Conservation (phyloP, 2,113 vertebrate species). For the Strix uralensis region DNA sequence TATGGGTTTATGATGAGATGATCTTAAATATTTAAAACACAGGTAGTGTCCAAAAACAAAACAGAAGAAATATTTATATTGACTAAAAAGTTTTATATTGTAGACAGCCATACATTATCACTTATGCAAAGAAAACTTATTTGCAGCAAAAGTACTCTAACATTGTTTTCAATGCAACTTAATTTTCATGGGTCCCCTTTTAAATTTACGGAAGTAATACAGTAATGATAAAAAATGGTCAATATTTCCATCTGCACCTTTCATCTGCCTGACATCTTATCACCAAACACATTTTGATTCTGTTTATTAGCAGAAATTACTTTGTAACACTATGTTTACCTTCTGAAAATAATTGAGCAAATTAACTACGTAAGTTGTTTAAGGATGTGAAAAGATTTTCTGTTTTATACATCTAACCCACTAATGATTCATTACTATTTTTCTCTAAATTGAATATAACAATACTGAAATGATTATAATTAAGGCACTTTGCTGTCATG, state of each 20-base stretch:
- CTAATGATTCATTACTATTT: slow-evolving; percentile 2
- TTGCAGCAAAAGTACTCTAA: slow-evolving; percentile 63
- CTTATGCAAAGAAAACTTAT: slow-evolving; percentile 8
- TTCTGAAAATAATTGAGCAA: background rate
- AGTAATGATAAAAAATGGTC: background rate
- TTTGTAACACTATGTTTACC: slow-evolving; percentile 1
- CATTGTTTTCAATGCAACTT: background rate
- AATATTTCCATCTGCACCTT: background rate
- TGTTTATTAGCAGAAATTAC: background rate
- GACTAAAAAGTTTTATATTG: background rate
- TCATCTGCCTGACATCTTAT: background rate
- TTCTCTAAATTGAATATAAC: background rate
- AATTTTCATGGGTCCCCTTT: background rate
- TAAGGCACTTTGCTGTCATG: background rate
- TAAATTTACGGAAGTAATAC: background rate
- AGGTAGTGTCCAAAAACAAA: background rate
- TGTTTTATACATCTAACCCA: background rate
- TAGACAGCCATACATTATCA: background rate
- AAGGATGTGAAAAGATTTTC: background rate
- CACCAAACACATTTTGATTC: background rate
- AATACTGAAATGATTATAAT: background rate
- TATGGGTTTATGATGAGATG: background rate
- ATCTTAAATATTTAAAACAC: background rate
- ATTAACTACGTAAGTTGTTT: background rate
- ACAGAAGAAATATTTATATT: background rate